Percentiles rank a stretch among this genome's conserved stretches.
Evolutionary conservation across 2,888 invertebrate genomes (phyloP).

Genomic region (Bruchidius siliquastri): DNA sequence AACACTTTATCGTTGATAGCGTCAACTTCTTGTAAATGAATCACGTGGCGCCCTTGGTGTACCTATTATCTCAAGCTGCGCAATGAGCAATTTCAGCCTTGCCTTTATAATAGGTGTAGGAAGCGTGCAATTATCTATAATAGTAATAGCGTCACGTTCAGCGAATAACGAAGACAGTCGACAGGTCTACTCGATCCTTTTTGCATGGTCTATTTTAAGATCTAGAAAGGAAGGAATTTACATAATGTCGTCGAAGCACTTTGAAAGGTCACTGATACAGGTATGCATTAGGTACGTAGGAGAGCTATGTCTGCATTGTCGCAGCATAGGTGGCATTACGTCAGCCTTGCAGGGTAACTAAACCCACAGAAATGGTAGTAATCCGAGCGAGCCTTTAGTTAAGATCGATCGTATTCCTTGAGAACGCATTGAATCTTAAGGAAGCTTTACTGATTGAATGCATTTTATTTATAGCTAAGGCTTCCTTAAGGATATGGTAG

Average conservation of each 20-base stretch:
- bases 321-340: neutral
- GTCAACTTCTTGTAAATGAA: no score
- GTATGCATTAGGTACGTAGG: neutral
- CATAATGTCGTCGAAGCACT: neutral
- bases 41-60: neutral
- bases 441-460: no score
- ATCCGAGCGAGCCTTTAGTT: no score
- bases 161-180: neutral
- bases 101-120: neutral
- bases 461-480: no score
- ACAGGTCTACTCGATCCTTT: neutral
- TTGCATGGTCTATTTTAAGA: neutral
- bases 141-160: neutral
- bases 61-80: neutral
- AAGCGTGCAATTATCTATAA: neutral
- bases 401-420: no score
- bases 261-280: neutral
- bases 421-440: no score
- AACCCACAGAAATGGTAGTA: no score
- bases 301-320: neutral
- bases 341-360: no score
- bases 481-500: no score
- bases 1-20: no score
- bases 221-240: neutral
- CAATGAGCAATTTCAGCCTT: neutral